These are phyloP conservation scores for Hydropsyche tenuis DNA, from an alignment of 1,140 invertebrate genomes.

Conservation along the genomic window DNA sequence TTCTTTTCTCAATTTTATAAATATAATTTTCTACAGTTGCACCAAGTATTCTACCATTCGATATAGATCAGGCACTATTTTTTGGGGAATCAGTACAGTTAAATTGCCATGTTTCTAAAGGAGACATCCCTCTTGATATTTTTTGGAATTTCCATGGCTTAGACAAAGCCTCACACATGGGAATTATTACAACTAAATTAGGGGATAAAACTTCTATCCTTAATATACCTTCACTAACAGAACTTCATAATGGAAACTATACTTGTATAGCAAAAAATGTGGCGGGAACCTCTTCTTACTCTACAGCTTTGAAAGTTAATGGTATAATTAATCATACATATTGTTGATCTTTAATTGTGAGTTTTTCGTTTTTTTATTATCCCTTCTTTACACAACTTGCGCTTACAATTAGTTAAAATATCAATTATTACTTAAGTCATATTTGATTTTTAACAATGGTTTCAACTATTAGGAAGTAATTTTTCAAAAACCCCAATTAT, in stretches of 20 bases:
- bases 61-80: slow-evolving; percentile 67
- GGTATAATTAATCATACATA: slow-evolving; percentile 56
- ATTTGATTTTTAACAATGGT: too few species aligned
- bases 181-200: slow-evolving; percentile 66
- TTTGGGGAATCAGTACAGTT: slow-evolving; percentile 69
- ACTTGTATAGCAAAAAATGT: slow-evolving; percentile 72
- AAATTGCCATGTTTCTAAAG: slow-evolving; percentile 69
- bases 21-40: slow-evolving; percentile 62
- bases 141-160: slow-evolving; percentile 62
- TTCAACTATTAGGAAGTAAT: slow-evolving; percentile 1
- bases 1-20: slow-evolving; percentile 42
- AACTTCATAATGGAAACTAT: slow-evolving; percentile 67
- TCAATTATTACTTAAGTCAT: too few species aligned
- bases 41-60: slow-evolving; percentile 70
- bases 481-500: slow-evolving; percentile 13
- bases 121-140: slow-evolving; percentile 69
- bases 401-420: too few species aligned
- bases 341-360: slow-evolving; percentile 30
- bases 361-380: slow-evolving; percentile 40
- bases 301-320: slow-evolving; percentile 74
- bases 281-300: slow-evolving; percentile 71
- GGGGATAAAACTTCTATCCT: slow-evolving; percentile 70
- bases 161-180: slow-evolving; percentile 55
- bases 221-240: slow-evolving; percentile 67
- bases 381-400: slow-evolving; percentile 28